Evolutionary conservation across 2,797 vertebrate genomes (phyloP).

Genomic region (Nothura maculosa): DNA sequence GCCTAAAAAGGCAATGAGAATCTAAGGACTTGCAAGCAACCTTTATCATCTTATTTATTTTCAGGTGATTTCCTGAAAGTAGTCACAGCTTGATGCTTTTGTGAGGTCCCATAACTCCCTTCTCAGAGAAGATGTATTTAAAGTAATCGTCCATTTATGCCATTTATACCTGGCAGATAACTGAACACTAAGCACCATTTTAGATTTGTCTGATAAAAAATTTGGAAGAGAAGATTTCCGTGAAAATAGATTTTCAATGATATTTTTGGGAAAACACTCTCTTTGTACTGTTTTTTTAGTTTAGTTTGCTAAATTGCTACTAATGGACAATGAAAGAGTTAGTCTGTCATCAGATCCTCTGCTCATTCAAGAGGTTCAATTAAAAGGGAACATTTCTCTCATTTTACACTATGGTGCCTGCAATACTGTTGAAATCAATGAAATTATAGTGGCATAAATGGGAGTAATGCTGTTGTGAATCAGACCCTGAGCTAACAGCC

Average conservation of each 20-base stretch:
- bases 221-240: slow-evolving; percentile 64
- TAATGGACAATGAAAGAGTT: slow-evolving; percentile 22
- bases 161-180: slow-evolving; percentile 81
- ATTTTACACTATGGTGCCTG: background rate
- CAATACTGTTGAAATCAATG: background rate
- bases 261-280: slow-evolving; percentile 79
- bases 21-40: slow-evolving; percentile 74
- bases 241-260: slow-evolving; percentile 78
- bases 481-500: slow-evolving; percentile 9
- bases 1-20: slow-evolving; percentile 67
- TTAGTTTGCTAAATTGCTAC: slow-evolving; percentile 60
- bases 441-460: background rate
- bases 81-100: slow-evolving; percentile 81
- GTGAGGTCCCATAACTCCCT: slow-evolving; percentile 77
- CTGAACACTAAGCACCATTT: slow-evolving; percentile 73
- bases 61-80: slow-evolving; percentile 75
- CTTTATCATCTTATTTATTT: slow-evolving; percentile 81
- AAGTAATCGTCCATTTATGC: slow-evolving; percentile 83
- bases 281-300: slow-evolving; percentile 62
- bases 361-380: background rate
- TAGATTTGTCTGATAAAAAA: slow-evolving; percentile 74
- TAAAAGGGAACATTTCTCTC: background rate
- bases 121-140: slow-evolving; percentile 81
- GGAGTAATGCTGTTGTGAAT: background rate
- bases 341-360: background rate